These are phyloP conservation scores for Echinarachnius parma DNA, from an alignment of 53 echinoderm and acorn worm genomes.

Conservation along the genomic window DNA sequence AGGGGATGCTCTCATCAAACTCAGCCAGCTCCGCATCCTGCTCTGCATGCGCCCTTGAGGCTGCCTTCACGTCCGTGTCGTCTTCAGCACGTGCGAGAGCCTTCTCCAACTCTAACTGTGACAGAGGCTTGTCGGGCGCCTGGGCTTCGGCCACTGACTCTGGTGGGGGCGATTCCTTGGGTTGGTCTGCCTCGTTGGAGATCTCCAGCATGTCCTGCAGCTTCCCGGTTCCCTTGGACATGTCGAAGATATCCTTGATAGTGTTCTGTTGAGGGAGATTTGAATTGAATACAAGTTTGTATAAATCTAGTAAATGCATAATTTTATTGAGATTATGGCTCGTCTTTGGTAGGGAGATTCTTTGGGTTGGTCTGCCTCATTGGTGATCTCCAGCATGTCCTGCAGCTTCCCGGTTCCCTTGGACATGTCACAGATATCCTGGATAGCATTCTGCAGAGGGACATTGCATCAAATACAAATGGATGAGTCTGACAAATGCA, in stretches of 20 bases:
- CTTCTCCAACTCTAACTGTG: constrained; percentile 76
- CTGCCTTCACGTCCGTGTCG: constrained; percentile 88
- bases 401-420: constrained; percentile 8
- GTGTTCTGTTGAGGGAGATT: constrained; percentile 62
- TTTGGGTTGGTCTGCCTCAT: too few species aligned
- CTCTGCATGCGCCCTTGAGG: constrained; percentile 97
- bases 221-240: constrained; percentile 37
- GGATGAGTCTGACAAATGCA: too few species aligned
- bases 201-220: constrained; percentile 2
- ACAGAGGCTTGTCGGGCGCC: constrained; percentile 21
- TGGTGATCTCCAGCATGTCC: constrained; percentile 16
- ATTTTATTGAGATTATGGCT: too few species aligned
- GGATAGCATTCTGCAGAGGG: constrained; percentile 67
- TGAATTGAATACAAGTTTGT: too few species aligned
- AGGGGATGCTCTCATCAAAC: constrained; percentile 96
- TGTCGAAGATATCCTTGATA: constrained; percentile 77
- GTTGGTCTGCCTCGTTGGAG: neutral
- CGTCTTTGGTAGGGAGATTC: too few species aligned
- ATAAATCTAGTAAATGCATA: too few species aligned
- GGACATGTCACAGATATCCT: constrained; percentile 76
- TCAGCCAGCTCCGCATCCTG: constrained; percentile 95
- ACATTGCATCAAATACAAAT: too few species aligned
- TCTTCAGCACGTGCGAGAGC: constrained; percentile 94
- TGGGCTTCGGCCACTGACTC: constrained; percentile 38
- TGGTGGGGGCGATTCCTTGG: constrained; percentile 13